Evolutionary conservation across 2,888 invertebrate species (phyloP).

Genomic region (Caenorhabditis japonica): DNA sequence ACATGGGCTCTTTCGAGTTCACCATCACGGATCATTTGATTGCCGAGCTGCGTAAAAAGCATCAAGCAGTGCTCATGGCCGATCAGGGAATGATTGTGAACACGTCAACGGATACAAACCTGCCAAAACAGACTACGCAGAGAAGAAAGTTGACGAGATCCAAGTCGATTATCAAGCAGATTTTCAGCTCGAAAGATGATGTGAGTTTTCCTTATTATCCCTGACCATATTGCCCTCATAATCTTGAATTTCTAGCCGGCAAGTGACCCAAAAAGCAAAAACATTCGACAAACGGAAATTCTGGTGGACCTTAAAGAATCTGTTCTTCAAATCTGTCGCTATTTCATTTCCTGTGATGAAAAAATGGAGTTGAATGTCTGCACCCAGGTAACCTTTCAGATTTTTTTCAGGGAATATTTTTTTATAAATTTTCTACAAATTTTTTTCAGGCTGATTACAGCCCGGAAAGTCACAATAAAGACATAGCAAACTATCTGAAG

Average conservation of each 20-base stretch:
- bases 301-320: constrained; percentile 97
- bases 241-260: constrained; percentile 43
- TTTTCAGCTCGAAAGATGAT: constrained; percentile 66
- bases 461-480: constrained; percentile 93
- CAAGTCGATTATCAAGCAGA: constrained; percentile 84
- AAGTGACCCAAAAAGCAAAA: constrained; percentile 84
- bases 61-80: constrained; percentile 90
- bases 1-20: constrained; percentile 75
- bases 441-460: constrained; percentile 86
- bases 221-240: background rate
- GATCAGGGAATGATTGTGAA: constrained; percentile 94
- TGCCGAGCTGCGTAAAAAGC: constrained; percentile 69
- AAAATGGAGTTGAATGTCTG: constrained; percentile 81
- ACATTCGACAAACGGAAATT: constrained; percentile 97
- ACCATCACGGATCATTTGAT: constrained; percentile 74
- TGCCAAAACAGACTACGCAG: constrained; percentile 86
- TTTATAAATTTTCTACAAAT: background rate
- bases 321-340: constrained; percentile 91
- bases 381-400: constrained; percentile 57
- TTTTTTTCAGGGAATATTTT: background rate
- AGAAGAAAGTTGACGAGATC: constrained; percentile 89
- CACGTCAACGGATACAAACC: constrained; percentile 85
- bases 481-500: constrained; percentile 94
- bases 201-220: constrained; percentile 25
- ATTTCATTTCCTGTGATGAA: constrained; percentile 92